Evolutionary conservation across 2,888 invertebrate species (phyloP), one percentile per base, ranked within the genome.

Genomic region (Spilosoma lubricipeda): DNA sequence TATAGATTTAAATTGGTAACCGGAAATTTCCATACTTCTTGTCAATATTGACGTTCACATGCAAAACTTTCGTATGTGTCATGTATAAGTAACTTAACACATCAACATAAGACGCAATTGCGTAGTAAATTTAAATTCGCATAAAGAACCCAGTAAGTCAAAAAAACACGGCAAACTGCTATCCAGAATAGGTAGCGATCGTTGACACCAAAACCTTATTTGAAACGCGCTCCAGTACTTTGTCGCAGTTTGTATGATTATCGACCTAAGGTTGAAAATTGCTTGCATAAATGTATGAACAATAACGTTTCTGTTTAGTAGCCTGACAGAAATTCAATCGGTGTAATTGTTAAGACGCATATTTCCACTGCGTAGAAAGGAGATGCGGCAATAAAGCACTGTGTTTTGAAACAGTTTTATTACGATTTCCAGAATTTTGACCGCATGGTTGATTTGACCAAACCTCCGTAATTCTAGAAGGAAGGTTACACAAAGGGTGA

Each of bases 171-270:
- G 83, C 79, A 68, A 85, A 68, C 83, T 56, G 80, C 79, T 77
- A 79, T 71, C 68, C 75, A 78, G 80, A 80, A 78, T 78, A 77
- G 73, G 67, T 68, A 70, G 72, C 72, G 71, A 85, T 81, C 87
- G 76, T 87, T 85, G 87, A 87, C 86, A 86, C 82, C 79, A 81
- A 86, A 86, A 82, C 82, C 85, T 86, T 82, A 83, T 86, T 85
- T 82, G 74, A 79, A 81, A 81, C 76, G 78, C 77, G 80, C 59
- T 42, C 33, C 66, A 73, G 74, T 75, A 52, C 39, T 13, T 56
- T n/a, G 74, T 59, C 52, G 39, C 63, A 63, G 67, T n/a, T 69
- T 75, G 78, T 84, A 77, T 76, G 18, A 11, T 9, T n/a, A 27
- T 36, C 18, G 45, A 3, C 11, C 33, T 82, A 86, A 80, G 77